These are phyloP conservation scores for Labroides dimidiatus DNA, from an alignment of 2,797 vertebrate species.

Conservation along the genomic window DNA sequence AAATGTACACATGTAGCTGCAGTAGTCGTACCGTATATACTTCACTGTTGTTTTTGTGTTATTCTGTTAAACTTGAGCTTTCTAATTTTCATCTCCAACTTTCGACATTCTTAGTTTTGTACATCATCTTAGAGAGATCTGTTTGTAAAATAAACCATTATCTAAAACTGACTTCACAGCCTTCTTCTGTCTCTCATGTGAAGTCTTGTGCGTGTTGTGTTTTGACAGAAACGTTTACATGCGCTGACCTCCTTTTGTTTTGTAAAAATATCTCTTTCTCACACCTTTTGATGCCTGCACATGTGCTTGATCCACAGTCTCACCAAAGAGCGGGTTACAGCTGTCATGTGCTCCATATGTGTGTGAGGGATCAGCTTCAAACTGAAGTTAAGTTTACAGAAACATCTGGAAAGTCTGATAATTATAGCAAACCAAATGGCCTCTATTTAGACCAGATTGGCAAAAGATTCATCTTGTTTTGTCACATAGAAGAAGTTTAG, in stretches of 20 bases:
- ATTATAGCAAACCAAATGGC: no score
- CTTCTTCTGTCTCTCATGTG: neutral
- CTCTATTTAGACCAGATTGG: no score
- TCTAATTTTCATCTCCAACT: slow-evolving; percentile 32
- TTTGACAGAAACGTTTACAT: neutral
- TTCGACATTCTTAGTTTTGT: slow-evolving; percentile 69
- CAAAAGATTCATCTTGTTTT: no score
- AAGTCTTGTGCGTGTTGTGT: neutral
- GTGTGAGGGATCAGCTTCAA: no score
- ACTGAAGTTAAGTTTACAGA: no score
- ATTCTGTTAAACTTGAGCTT: slow-evolving; percentile 64
- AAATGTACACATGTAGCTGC: slow-evolving; percentile 56
- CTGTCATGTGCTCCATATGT: no score
- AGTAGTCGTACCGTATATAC: slow-evolving; percentile 66
- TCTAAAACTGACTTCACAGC: slow-evolving; percentile 16
- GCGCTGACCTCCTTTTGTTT: neutral
- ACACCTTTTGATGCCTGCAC: no score
- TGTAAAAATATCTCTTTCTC: neutral
- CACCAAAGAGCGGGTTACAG: no score
- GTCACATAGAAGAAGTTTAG: no score
- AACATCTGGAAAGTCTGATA: no score
- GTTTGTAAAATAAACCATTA: slow-evolving; percentile 64
- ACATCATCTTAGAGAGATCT: slow-evolving; percentile 63
- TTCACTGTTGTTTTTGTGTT: slow-evolving; percentile 38
- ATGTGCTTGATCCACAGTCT: no score